A percentile compares a stretch with the other conserved stretches of the same genome.
Evolutionary conservation across 2,113 vertebrate genomes (phyloP).

Genomic region (Bubo blakistoni): DNA sequence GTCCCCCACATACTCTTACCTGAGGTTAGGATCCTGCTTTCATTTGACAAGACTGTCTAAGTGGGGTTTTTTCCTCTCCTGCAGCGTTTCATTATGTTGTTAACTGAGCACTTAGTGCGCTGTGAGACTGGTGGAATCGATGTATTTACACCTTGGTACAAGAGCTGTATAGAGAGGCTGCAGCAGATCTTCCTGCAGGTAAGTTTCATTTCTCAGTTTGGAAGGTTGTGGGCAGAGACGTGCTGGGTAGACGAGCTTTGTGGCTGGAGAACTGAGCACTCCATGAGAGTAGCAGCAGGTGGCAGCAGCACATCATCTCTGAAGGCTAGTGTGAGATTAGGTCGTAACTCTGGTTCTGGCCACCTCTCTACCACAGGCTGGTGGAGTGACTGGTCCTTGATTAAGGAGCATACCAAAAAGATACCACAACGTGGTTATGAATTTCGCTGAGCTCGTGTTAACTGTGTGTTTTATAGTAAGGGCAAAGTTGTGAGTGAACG

Average conservation of each 20-base stretch:
- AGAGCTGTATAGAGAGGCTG: slow-evolving; percentile 92
- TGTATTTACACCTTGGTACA: slow-evolving; percentile 93
- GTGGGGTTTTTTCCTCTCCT: neutral
- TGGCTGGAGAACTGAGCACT: neutral
- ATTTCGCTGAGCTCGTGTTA: neutral
- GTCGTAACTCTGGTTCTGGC: neutral
- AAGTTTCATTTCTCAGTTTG: neutral
- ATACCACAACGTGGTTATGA: neutral
- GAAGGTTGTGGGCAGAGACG: fast-evolving
- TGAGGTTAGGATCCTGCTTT: neutral
- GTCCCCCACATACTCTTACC: neutral
- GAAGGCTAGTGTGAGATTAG: neutral
- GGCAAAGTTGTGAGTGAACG: neutral
- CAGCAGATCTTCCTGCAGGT: slow-evolving; percentile 98
- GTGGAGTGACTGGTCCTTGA: neutral
- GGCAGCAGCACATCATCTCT: neutral
- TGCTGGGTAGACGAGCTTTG: fast-evolving
- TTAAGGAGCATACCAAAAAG: neutral
- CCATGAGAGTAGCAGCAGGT: neutral
- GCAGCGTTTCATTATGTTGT: slow-evolving; percentile 98
- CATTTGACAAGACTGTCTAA: neutral
- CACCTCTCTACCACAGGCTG: neutral
- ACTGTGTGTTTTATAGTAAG: neutral
- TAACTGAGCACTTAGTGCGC: slow-evolving; percentile 94
- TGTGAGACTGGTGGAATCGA: slow-evolving; percentile 93